These are phyloP conservation scores for Podarcis lilfordi DNA, from an alignment of 2,797 vertebrate species.

Conservation along the genomic window DNA sequence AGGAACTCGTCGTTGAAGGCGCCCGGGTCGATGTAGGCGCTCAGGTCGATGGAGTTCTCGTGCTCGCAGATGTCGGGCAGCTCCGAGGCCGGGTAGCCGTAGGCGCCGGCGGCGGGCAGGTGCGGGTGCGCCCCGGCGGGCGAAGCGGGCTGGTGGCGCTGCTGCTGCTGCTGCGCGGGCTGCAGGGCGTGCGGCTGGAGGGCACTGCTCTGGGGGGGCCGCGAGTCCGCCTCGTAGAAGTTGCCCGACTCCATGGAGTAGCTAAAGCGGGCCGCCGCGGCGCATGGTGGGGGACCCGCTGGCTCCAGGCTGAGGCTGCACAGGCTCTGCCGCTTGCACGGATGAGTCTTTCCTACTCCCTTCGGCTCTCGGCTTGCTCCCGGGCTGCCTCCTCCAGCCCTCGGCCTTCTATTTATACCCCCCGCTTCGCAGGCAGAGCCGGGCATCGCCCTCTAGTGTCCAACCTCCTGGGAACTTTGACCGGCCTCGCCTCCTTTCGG, in stretches of 20 bases:
- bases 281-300: conserved; percentile 89
- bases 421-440: conserved; percentile 16
- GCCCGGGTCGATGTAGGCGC: conserved; percentile 95
- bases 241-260: conserved; percentile 94
- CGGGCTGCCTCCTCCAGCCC: conserved; percentile 27
- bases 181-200: conserved; percentile 69
- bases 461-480: conserved; percentile 59
- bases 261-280: conserved; percentile 84
- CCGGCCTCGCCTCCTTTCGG: conserved; percentile 10
- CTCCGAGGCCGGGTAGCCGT: conserved; percentile 67
- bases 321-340: no score
- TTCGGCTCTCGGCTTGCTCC: background rate
- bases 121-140: background rate
- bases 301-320: conserved; percentile 74
- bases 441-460: conserved; percentile 75
- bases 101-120: background rate
- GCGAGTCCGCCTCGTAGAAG: conserved; percentile 95
- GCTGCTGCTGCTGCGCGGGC: conserved; percentile 5
- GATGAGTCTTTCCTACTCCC: background rate
- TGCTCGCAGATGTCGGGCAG: conserved; percentile 92
- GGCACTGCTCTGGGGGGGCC: conserved; percentile 87
- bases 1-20: conserved; percentile 99
- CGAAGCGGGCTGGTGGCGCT: background rate
- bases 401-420: conserved; percentile 71
- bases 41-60: conserved; percentile 98